phyloP scores from a whole-genome alignment of 2,797 vertebrate genomes.

The Pterois miles region DNA sequence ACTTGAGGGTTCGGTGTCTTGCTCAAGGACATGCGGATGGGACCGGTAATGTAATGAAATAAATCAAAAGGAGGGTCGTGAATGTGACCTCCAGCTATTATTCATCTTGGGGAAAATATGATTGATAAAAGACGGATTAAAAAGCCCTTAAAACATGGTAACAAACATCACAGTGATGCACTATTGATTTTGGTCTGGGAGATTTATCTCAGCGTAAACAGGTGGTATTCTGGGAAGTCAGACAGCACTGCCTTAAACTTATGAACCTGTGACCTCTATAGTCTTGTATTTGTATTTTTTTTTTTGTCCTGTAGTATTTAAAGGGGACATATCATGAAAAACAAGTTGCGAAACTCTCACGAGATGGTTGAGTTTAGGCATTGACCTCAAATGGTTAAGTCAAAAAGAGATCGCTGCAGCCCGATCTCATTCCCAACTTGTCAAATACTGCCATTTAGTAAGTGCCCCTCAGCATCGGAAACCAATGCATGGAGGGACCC shows the following conservation, averaged over 20 bases:
- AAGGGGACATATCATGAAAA: neutral
- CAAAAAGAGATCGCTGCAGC: too few species aligned
- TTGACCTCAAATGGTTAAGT: too few species aligned
- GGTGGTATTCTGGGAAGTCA: slow-evolving; percentile 14
- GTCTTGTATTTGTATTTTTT: neutral
- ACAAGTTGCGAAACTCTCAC: neutral
- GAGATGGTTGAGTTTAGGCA: too few species aligned
- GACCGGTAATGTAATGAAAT: slow-evolving; percentile 35
- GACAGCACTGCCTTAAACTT: neutral
- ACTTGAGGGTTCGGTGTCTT: slow-evolving; percentile 51
- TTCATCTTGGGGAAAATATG: slow-evolving; percentile 24
- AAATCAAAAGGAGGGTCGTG: slow-evolving; percentile 22
- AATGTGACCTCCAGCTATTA: slow-evolving; percentile 22
- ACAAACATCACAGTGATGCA: neutral
- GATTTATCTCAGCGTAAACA: slow-evolving; percentile 47
- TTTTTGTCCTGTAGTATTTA: slow-evolving; percentile 4
- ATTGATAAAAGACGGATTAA: neutral
- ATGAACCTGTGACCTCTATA: slow-evolving; percentile 23
- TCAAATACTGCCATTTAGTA: too few species aligned
- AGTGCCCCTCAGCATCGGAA: too few species aligned
- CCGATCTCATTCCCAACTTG: too few species aligned
- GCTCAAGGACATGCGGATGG: slow-evolving; percentile 52
- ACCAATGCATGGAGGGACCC: too few species aligned
- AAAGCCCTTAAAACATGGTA: slow-evolving; percentile 8
- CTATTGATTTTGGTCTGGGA: slow-evolving; percentile 9